Evolutionary conservation across 2,113 vertebrate species (phyloP).

Genomic region (Circaetus cinerascens): DNA sequence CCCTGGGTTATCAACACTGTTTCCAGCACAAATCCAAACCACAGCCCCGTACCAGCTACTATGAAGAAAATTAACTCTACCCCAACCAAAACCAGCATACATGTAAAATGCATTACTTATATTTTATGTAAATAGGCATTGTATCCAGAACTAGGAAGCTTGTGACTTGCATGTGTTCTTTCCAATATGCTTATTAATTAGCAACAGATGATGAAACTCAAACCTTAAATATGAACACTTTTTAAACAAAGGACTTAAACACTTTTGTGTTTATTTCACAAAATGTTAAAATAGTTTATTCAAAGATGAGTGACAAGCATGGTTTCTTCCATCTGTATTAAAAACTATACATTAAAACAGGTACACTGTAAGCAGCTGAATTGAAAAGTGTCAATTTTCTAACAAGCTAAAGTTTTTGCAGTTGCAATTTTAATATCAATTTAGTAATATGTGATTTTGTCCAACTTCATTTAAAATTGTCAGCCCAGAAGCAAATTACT

Average conservation of each 20-base stretch:
- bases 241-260: not conserved
- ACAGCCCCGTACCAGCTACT: too few relatives aligned
- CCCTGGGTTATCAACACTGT: too few relatives aligned
- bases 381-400: not conserved
- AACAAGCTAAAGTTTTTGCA: not conserved
- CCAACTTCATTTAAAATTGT: not conserved
- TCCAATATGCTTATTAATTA: not conserved
- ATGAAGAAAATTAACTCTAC: too few relatives aligned
- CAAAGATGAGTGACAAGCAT: not conserved
- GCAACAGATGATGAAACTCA: not conserved
- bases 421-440: not conserved
- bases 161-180: not conserved
- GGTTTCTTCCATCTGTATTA: not conserved
- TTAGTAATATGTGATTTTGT: not conserved
- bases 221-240: not conserved
- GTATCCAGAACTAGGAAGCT: not conserved
- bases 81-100: too few relatives aligned
- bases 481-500: not conserved
- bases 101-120: not conserved
- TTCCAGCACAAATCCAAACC: too few relatives aligned
- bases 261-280: not conserved
- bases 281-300: not conserved
- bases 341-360: not conserved
- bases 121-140: not conserved
- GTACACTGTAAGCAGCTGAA: not conserved